phyloP scores from a whole-genome alignment of 2,888 invertebrate genomes.

The Polydrusus pterygomalis region DNA sequence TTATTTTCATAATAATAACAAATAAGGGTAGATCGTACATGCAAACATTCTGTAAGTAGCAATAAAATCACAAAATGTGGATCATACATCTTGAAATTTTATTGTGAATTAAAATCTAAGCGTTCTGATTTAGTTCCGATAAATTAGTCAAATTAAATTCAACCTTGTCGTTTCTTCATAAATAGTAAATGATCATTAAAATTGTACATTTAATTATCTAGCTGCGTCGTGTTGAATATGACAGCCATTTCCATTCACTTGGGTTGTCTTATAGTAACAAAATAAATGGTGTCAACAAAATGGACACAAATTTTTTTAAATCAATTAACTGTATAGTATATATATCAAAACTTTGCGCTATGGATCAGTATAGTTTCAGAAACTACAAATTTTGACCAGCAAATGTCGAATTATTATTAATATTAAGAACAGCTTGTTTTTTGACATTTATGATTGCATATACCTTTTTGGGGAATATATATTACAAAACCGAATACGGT shows the following conservation, averaged over 20 bases:
- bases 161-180: background rate
- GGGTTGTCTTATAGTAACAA: background rate
- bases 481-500: conserved; percentile 19
- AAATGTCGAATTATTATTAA: background rate
- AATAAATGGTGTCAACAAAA: background rate
- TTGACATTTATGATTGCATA: background rate
- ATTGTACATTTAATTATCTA: background rate
- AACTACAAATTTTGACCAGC: background rate
- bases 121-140: background rate
- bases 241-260: background rate
- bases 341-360: background rate
- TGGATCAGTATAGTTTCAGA: background rate
- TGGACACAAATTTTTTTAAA: background rate
- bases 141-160: background rate
- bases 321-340: background rate
- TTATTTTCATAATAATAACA: too few species aligned
- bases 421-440: background rate
- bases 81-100: too few species aligned
- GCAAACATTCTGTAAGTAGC: too few species aligned
- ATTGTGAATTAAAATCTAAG: too few species aligned
- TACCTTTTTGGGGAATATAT: conserved; percentile 2
- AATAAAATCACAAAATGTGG: too few species aligned
- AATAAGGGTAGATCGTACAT: too few species aligned
- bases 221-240: background rate
- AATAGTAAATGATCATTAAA: background rate